Evolutionary conservation across 2,113 vertebrate genomes (phyloP).

Genomic region (Strix uralensis): DNA sequence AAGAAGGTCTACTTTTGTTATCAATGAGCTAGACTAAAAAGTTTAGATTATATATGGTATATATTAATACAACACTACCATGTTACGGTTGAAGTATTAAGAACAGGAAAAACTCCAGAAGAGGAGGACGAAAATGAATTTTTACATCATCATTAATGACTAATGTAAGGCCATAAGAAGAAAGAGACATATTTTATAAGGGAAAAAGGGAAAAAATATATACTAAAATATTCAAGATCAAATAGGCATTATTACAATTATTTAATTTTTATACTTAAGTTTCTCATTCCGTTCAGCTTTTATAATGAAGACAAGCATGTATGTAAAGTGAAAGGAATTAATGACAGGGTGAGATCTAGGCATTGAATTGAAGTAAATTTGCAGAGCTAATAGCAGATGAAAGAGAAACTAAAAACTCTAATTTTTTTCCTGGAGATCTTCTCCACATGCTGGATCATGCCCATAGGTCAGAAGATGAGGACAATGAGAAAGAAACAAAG

Average conservation of each 20-base stretch:
- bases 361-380: not conserved
- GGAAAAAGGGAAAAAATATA: not conserved
- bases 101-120: not conserved
- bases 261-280: not conserved
- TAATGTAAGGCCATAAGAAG: not conserved
- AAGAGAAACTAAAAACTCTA: not conserved
- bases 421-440: not conserved
- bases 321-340: not conserved
- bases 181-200: not conserved
- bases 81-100: not conserved
- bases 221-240: not conserved
- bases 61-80: fast-evolving
- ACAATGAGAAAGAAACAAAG: not conserved
- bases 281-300: not conserved
- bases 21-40: not conserved
- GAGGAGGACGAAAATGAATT: not conserved
- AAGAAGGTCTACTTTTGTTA: not conserved
- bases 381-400: not conserved
- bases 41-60: not conserved
- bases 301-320: not conserved
- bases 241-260: not conserved
- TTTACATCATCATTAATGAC: not conserved
- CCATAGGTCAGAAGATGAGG: not conserved
- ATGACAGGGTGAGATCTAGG: not conserved
- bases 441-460: not conserved